These are phyloP conservation scores for Nansenia antarctica DNA, from an alignment of 2,113 vertebrate species.

Conservation along the genomic window DNA sequence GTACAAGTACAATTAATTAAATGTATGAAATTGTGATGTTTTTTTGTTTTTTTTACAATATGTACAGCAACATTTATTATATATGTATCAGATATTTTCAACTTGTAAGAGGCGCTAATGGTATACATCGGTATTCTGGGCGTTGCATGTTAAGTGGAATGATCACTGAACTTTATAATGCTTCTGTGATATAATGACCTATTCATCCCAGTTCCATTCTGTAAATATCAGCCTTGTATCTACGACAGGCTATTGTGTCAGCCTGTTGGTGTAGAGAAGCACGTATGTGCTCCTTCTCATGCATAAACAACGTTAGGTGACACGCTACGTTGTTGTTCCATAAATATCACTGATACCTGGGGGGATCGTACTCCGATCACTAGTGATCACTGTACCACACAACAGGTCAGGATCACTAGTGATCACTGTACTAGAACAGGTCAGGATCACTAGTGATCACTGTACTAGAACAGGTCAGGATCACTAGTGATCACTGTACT, in stretches of 20 bases:
- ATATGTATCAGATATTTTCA: slow-evolving; percentile 38
- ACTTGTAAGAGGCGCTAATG: slow-evolving; percentile 37
- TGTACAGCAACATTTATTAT: no score
- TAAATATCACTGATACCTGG: slow-evolving; percentile 36
- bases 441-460: no score
- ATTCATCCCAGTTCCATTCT: slow-evolving; percentile 57
- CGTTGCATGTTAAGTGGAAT: slow-evolving; percentile 40
- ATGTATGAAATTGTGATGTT: no score
- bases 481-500: no score
- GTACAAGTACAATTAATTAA: no score
- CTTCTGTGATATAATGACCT: slow-evolving; percentile 62
- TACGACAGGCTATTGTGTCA: slow-evolving; percentile 52
- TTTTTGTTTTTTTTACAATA: no score
- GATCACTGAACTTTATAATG: slow-evolving; percentile 67
- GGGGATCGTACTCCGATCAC: no score
- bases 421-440: no score
- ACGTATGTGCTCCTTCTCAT: slow-evolving; percentile 57
- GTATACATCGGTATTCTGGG: slow-evolving; percentile 47
- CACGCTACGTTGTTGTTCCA: slow-evolving; percentile 16
- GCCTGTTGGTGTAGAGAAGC: slow-evolving; percentile 63
- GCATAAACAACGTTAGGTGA: slow-evolving; percentile 52
- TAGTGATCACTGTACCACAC: no score
- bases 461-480: no score
- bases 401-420: no score
- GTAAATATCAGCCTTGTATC: slow-evolving; percentile 75